Base-by-base conservation (phyloP, 2,797 vertebrate genomes). In the Falco berigora region DNA sequence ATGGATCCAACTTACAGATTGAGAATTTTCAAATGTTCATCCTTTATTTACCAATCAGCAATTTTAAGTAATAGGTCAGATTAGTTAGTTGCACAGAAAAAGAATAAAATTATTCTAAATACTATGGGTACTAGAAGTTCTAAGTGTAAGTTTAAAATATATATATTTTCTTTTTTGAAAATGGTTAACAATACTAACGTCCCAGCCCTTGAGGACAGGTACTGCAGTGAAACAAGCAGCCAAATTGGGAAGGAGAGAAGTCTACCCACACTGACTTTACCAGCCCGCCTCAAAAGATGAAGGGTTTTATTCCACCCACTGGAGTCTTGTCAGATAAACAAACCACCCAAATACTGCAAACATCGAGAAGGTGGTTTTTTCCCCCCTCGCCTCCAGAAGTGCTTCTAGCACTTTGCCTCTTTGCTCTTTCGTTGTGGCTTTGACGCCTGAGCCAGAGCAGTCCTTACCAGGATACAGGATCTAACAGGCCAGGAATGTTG, bases 401-500 rank as follows among this genome's bases (percentile, higher is more conserved):
- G 34, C 67, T 93, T 82, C 74, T 22, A 94, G 63, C 67, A 82
- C 71, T 78, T 16, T 66, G 49, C 52, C 24, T 69, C 34, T 90
- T 56, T 71, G 38, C 86, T 71, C 12, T 14, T 82, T 86, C 67
- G 56, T 63, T 63, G 28, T 14, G 56, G 49, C 74, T 77, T 87
- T 8, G 1, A 27, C 12, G 28, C 40, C 72, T 50, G 66, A 55
- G 44, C 50, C 55, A 86, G 53, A 64, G 40, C 55, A 59, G 44
- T 28, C 38, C 69, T 76, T 66, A 77, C 68, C 46, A 52, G 72
- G 56, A 72, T 28, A 18, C 36, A 94, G 89, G 59, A 86, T 56
- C 69, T 82, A 77, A 82, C 12, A 62, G 63, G 67, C 61, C 53
- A 90, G 81, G 82, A 96, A 96, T 93, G 94, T n/a, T 90, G 94